phyloP scores from a whole-genome alignment of 2,888 invertebrate genomes.

The Coremacera marginata region DNA sequence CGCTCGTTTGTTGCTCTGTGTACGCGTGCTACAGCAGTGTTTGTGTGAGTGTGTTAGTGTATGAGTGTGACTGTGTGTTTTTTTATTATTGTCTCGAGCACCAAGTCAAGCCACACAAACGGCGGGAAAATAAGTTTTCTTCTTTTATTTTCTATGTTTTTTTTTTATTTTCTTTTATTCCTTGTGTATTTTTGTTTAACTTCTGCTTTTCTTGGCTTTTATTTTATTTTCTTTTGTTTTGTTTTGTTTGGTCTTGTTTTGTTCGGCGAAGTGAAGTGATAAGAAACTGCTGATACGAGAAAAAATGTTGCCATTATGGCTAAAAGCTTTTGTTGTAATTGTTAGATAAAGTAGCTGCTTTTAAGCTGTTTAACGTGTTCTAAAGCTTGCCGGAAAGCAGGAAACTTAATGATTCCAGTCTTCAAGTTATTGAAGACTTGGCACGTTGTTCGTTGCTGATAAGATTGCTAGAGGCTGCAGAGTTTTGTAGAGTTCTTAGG shows the following conservation, averaged over 20 bases:
- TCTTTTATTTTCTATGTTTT: constrained; percentile 15
- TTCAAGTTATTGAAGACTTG: no score
- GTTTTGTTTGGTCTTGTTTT: constrained; percentile 9
- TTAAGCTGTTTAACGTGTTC: not conserved
- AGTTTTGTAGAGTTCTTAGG: no score
- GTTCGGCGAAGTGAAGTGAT: not conserved
- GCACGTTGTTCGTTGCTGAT: no score
- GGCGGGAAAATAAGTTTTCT: constrained; percentile 46
- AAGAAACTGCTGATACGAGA: constrained; percentile 1
- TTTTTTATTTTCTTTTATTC: not conserved
- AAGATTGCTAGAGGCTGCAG: no score
- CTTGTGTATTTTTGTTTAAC: constrained; percentile 13
- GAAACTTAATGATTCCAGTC: no score
- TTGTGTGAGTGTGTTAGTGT: constrained; percentile 12
- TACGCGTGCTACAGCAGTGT: constrained; percentile 14
- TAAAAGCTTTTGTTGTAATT: not conserved
- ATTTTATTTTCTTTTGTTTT: not conserved
- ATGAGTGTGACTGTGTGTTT: constrained; percentile 7
- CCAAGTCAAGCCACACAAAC: constrained; percentile 41
- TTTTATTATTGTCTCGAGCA: not conserved
- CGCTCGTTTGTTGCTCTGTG: constrained; percentile 22
- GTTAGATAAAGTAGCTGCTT: not conserved
- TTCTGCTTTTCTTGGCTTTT: constrained; percentile 20
- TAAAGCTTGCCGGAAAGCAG: not conserved
- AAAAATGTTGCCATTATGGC: not conserved